A percentile compares a stretch with the other conserved stretches of the same genome.
phyloP scores from a whole-genome alignment of 2,888 invertebrate genomes.

The Loripinus fragilis region DNA sequence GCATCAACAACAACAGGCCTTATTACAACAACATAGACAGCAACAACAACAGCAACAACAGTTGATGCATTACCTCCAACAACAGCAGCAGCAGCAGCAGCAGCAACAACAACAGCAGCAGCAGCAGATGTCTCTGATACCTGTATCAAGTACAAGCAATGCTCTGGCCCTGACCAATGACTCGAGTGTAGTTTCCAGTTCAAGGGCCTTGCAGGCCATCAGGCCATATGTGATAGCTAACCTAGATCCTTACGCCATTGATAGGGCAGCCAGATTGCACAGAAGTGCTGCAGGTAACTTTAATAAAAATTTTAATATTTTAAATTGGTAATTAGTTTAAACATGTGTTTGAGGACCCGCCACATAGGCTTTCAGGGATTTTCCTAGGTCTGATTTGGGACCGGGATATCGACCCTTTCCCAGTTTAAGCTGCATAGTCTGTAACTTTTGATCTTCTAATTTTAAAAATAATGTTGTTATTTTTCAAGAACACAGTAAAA shows the following conservation, averaged over 20 bases:
- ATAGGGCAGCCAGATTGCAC: conserved; percentile 88
- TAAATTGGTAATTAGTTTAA: too few species aligned
- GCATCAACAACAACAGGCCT: conserved; percentile 47
- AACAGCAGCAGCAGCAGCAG: conserved; percentile 18
- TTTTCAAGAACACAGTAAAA: too few species aligned
- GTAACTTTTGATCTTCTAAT: too few species aligned
- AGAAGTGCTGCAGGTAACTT: conserved; percentile 88
- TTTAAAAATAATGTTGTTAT: too few species aligned
- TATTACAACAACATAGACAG: conserved; percentile 30
- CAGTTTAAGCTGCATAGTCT: too few species aligned
- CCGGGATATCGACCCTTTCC: too few species aligned
- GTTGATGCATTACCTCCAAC: conserved; percentile 23
- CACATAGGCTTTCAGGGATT: too few species aligned
- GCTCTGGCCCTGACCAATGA: not conserved
- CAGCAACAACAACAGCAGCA: conserved; percentile 21
- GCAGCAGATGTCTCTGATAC: conserved; percentile 37
- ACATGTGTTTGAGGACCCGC: too few species aligned
- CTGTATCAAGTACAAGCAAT: conserved; percentile 49
- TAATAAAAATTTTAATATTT: too few species aligned
- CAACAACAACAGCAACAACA: conserved; percentile 28
- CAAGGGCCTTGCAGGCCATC: conserved; percentile 33
- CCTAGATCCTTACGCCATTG: conserved; percentile 84
- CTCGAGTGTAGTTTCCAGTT: not conserved
- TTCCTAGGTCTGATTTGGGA: too few species aligned
- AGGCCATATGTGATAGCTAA: conserved; percentile 72